These are phyloP conservation scores for Macropis europaea DNA, from an alignment of 2,888 invertebrate genomes.

Conservation along the genomic window DNA sequence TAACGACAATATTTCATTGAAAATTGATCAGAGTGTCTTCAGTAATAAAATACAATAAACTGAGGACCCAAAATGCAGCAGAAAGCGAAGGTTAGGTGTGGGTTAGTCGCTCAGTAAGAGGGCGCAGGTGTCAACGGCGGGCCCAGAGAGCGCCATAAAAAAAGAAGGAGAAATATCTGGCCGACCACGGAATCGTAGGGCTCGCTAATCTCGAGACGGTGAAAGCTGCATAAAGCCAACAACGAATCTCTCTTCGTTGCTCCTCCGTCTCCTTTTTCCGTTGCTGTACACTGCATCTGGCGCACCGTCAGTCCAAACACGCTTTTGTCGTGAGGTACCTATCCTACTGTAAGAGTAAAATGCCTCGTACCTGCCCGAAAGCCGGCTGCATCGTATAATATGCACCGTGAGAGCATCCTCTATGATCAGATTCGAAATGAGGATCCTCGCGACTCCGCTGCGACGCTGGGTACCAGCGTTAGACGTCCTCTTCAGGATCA, in stretches of 20 bases:
- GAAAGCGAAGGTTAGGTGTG: no score
- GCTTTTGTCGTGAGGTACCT: constrained; percentile 67
- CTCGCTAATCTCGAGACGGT: constrained; percentile 66
- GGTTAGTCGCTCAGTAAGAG: not conserved
- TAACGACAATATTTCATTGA: no score
- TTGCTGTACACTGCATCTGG: constrained; percentile 65
- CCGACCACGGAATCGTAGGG: constrained; percentile 30
- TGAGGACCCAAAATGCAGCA: no score
- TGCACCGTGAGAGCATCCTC: constrained; percentile 37
- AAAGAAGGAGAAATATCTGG: constrained; percentile 25
- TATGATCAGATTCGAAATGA: no score
- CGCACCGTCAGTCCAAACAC: constrained; percentile 71
- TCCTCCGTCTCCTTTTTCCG: constrained; percentile 36
- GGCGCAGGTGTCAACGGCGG: constrained; percentile 43
- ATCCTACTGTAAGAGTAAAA: constrained; percentile 60
- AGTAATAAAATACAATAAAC: no score
- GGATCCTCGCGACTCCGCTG: not conserved
- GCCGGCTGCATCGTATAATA: constrained; percentile 58
- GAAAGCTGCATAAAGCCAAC: constrained; percentile 62
- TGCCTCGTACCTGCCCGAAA: constrained; percentile 53
- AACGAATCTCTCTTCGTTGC: constrained; percentile 54
- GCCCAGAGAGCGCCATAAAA: not conserved
- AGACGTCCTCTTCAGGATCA: no score
- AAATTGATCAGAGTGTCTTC: no score
- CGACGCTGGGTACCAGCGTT: no score